Base-by-base conservation (phyloP, 2,797 vertebrate species). In the Enteromius anoplus region DNA sequence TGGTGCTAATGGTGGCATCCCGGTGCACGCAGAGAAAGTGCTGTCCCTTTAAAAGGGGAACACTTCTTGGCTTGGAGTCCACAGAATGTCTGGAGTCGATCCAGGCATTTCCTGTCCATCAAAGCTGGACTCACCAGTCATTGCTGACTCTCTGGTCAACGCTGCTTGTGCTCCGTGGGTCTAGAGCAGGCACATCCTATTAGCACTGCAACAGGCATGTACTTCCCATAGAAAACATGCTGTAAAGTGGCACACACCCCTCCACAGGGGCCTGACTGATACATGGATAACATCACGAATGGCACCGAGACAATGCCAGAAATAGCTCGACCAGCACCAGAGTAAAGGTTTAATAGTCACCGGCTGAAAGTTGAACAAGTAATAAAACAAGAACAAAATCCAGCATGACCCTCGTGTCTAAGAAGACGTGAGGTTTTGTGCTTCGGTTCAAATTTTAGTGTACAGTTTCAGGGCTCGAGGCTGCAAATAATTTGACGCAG, bases 151-250 rank as follows among this genome's bases (percentile, higher is more conserved):
- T 76, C 75, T 81, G 78, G 85, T 87, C 66, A 85, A 75, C 53
- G 60, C 23, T 73, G 71, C 66, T 85, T 71, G 72, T 70, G 68
- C 83, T 87, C 78, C 70, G 66, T 85, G 82, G 81, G 29, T 75
- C 77, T 72, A 45, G 69, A 84, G 71, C 78, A 88, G 78, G 80
- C 73, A 85, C 78, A 84, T 88, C 89, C 88, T 88, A 88, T 89
- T 89, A 89, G 75, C 73, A 62, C 84, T 62, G 71, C 79, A 84
- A 82, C 64, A 82, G 83, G 75, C 87, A 85, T 90, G 88, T 86
- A 86, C 87, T 86, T 88, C 82, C 86, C 85, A 87, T 84, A 85
- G 84, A 88, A 87, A 90, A 88, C 87, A 89, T 83, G 83, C 73
- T 82, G 80, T 70, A 80, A 83, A 70, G 65, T 81, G 68, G 71